Evolutionary conservation across 2,888 invertebrate genomes (phyloP), one percentile per base, ranked within the genome.

Genomic region (Listrodromus nycthemerus): DNA sequence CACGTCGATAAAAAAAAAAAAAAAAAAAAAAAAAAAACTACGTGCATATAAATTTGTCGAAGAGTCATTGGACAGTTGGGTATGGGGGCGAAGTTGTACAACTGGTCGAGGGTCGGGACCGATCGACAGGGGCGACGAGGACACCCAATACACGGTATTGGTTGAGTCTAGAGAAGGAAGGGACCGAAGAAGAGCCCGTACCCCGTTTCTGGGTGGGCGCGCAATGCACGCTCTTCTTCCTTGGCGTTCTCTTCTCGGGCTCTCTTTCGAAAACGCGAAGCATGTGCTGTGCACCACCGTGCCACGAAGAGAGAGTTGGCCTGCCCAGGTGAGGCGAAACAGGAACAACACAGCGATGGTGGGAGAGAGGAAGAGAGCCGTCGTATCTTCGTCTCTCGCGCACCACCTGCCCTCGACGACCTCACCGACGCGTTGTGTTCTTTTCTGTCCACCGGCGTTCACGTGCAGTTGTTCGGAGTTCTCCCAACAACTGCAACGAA

Each of bases 321-420:
- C 45, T 50, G 74, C 52, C 78, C 82, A 79, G 84, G 77, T 84
- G 78, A 73, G 78, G 33, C 71, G 52, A 82, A 79, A 76, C 71
- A 48, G 10, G 21, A 21, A 52, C 37, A 37, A 33, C 63, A 73
- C 27, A 74, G 3, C 52, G 66, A 58, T 66, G 41, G n/a, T 45
- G 27, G 52, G 61, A 74, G 45, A 41, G 37, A 52, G 55, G 37
- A 67, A 21, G 82, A 63, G 33, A 45, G 41, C 37, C 27, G 63
- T 75, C 67, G 30, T 45, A 33, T 74, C 73, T 27, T 63, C 63
- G 67, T 77, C 13, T 55, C 19, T 27, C 33, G 69, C 65, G 65
- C 84, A 70, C 78, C 84, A 84, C 84, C 84, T 84, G 84, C 78
- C 82, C 77, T 65, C 79, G 74, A 80, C 85, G 82, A 84, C 71